phyloP scores from a whole-genome alignment of 2,888 invertebrate species.

The Sussaba pulchella region DNA sequence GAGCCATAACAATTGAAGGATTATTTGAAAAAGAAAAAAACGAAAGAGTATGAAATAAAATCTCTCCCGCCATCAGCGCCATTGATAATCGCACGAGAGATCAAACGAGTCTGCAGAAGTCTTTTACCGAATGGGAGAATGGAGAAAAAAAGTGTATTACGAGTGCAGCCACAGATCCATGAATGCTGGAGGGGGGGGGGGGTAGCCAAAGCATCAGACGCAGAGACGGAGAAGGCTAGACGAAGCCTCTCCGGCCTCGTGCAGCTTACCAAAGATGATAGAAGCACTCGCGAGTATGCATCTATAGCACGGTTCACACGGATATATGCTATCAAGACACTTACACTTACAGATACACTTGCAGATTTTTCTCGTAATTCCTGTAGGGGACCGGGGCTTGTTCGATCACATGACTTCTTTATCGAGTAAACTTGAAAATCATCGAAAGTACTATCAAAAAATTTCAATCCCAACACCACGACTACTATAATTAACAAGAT shows the following conservation, averaged over 20 bases:
- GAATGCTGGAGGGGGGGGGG: neutral
- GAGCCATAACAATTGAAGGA: slow-evolving; percentile 31
- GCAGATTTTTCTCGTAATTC: neutral
- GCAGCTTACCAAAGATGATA: slow-evolving; percentile 44
- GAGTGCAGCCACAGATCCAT: slow-evolving; percentile 27
- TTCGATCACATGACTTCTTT: neutral
- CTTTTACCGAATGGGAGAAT: slow-evolving; percentile 23
- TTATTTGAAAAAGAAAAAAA: slow-evolving; percentile 12
- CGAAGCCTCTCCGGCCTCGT: slow-evolving; percentile 27
- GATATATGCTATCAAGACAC: slow-evolving; percentile 14
- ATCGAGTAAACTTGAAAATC: no score
- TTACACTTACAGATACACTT: slow-evolving; percentile 5
- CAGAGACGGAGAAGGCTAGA: slow-evolving; percentile 19
- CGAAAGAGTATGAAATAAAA: neutral
- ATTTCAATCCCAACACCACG: no score
- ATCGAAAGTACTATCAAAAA: no score
- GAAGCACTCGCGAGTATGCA: slow-evolving; percentile 15
- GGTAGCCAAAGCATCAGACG: slow-evolving; percentile 38
- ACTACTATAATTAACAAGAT: no score
- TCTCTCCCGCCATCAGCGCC: neutral
- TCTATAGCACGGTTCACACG: slow-evolving; percentile 5
- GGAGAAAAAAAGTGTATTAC: slow-evolving; percentile 24
- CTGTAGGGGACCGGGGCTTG: neutral
- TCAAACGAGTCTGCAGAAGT: slow-evolving; percentile 27
- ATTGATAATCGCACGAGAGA: slow-evolving; percentile 26